Evolutionary conservation across 2,113 vertebrate species (phyloP), one percentile per base, ranked within the genome.

Genomic region (Osmerus eperlanus): DNA sequence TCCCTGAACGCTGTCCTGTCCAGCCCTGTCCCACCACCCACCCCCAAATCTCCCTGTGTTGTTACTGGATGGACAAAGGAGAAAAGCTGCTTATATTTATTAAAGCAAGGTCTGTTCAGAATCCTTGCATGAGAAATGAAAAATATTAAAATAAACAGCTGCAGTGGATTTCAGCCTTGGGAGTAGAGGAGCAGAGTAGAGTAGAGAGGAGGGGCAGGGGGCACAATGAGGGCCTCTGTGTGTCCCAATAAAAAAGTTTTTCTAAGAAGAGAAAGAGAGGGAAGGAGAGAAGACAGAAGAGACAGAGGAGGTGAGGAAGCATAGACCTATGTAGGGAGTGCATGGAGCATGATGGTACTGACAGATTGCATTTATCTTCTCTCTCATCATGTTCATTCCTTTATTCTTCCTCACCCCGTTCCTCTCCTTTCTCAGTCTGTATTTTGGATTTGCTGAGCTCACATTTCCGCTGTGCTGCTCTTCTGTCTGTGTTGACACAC

Each of bases 71-170:
- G 86, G 85, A 78, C 86, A 68, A 82, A 83, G 81, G 75, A 90
- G 86, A 86, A 91, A 91, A 91, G 90, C 90, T 87, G 89, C 89
- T 91, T 90, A 90, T 69, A 82, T 81, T 89, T 88, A 92, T 90
- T 89, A 90, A 87, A 87, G 89, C 82, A 81, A 85, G 71, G 79
- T 66, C 71, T 29, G 47, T 83, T 88, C 75, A 81, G 74, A 89
- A 90, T 84, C 83, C 84, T 83, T 74, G 78, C 78, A 85, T 79
- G 78, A 86, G 80, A 85, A 88, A 88, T 85, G 70, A 84, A 84
- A 85, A 84, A 85, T 70, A 61, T 81, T 64, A 72, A 85, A 82
- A 72, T 83, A 76, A 85, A 84, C 63, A 65, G 71, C 78, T 81
- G 81, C 32, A 69, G 12, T 68, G 81, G 82, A 81, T 78, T 81